phyloP scores from a whole-genome alignment of 2,113 vertebrate genomes.

The Embiotoca jacksoni region DNA sequence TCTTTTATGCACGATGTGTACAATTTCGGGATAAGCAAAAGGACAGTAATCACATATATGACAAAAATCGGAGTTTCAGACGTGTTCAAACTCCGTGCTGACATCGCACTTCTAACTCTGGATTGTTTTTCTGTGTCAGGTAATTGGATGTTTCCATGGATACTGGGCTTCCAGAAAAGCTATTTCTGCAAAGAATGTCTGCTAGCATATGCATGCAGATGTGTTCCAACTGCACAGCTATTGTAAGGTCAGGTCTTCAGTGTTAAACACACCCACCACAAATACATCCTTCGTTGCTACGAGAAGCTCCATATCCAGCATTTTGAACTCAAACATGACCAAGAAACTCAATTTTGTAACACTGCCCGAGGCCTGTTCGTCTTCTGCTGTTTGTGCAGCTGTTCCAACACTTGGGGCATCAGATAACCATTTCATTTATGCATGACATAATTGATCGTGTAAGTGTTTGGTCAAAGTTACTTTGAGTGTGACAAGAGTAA shows the following conservation, averaged over 20 bases:
- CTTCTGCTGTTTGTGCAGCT: neutral
- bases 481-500: constrained; percentile 35
- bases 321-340: constrained; percentile 22
- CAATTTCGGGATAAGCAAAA: constrained; percentile 6
- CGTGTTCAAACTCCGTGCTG: constrained; percentile 37
- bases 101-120: constrained; percentile 30
- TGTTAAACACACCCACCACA: constrained; percentile 8
- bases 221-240: constrained; percentile 38
- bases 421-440: constrained; percentile 50
- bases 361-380: constrained; percentile 4
- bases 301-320: constrained; percentile 4
- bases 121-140: constrained; percentile 67
- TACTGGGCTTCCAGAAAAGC: constrained; percentile 62
- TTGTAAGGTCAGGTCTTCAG: constrained; percentile 48
- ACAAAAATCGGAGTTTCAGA: constrained; percentile 40
- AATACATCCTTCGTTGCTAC: neutral
- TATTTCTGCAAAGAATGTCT: constrained; percentile 59
- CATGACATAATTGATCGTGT: constrained; percentile 51
- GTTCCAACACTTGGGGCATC: constrained; percentile 28
- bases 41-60: constrained; percentile 17
- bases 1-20: constrained; percentile 12
- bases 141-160: constrained; percentile 82
- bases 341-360: constrained; percentile 28
- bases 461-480: constrained; percentile 37
- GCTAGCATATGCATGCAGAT: constrained; percentile 58